Percentiles rank a stretch among this genome's conserved stretches.
These are phyloP conservation scores for Lampris megalopsis DNA, from an alignment of 2,113 vertebrate species.

Conservation along the genomic window DNA sequence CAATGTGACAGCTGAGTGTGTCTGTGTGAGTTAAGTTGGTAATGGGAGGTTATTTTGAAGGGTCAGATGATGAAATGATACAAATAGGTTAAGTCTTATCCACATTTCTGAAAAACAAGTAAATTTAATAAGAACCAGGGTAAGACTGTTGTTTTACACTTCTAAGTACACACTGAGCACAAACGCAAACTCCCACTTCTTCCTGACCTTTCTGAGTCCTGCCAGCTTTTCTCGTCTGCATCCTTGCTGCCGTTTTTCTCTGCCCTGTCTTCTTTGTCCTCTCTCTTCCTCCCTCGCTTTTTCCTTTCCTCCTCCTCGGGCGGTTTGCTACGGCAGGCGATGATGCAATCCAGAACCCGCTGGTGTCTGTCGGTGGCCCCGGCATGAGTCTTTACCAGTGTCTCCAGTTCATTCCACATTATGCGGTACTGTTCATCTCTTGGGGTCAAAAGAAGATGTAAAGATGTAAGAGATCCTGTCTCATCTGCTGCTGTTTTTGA, in stretches of 20 bases:
- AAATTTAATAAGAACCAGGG: no score
- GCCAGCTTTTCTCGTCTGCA: slow-evolving; percentile 92
- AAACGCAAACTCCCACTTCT: background rate
- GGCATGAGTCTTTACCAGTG: slow-evolving; percentile 93
- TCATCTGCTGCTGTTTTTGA: no score
- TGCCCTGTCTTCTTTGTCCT: slow-evolving; percentile 93
- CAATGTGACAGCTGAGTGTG: no score
- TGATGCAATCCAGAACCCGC: slow-evolving; percentile 92
- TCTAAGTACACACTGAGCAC: background rate
- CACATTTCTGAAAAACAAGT: no score
- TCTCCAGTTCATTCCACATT: slow-evolving; percentile 99
- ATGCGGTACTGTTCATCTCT: slow-evolving; percentile 99
- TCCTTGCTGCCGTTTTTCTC: slow-evolving; percentile 93
- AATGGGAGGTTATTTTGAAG: no score
- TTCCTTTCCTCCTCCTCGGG: slow-evolving; percentile 97
- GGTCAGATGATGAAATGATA: no score
- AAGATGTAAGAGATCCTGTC: background rate
- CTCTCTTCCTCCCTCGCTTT: slow-evolving; percentile 94
- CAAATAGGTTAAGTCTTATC: no score
- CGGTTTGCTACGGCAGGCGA: slow-evolving; percentile 95
- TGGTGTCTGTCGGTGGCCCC: slow-evolving; percentile 92
- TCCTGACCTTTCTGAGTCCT: slow-evolving; percentile 90
- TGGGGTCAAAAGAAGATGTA: background rate
- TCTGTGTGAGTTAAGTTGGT: no score
- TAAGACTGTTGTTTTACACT: background rate